Base-by-base conservation (phyloP, 2,888 invertebrate genomes). In the Crocallis elinguaria region DNA sequence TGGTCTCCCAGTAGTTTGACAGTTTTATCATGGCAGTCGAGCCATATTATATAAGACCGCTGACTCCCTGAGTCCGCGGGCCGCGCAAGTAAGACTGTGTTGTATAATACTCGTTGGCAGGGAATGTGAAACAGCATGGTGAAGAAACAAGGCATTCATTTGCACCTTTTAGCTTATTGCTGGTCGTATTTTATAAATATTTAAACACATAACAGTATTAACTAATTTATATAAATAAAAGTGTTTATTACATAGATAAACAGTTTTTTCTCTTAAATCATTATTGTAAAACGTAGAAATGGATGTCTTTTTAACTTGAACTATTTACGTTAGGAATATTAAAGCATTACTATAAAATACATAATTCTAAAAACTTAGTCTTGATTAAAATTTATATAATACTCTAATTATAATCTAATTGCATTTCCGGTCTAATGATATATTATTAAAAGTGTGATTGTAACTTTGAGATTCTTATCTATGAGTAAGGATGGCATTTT, bases 101-200 rank as follows among this genome's bases (percentile, higher is more conserved):
- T 23, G 19, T 38, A 39, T 6, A 37, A 17, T 12, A 33, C 32
- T 25, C 17, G 37, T 36, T 37, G 17, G 14, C 4, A 11, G 27
- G 30, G 17, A 38, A 14, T 16, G 35, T 36, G n/a, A n/a, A n/a
- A 23, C 17, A 35, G 27, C 35, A 42, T 33, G 39, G 44, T 58
- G 43, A 37, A 48, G 57, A 58, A 61, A 58, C 19, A 58, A 61
- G 58, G 50, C 61, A 61, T 61, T 61, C 53, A 58, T 56, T 61
- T 53, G 50, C 53, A 56, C 9, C 32, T 9, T 25, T 50, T 56
- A 46, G 45, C 29, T 36, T 42, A 41, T 58, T 38, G 29, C 27
- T 49, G 21, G 1, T 49, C 25, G 17, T 48, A 21, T 12, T 39
- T 37, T 11, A 11, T 11, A 3, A 13, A 39, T 17, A 29, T 39